Conservation (phyloP, 2,888 invertebrate genomes). For the Acrobasis repandana region DNA sequence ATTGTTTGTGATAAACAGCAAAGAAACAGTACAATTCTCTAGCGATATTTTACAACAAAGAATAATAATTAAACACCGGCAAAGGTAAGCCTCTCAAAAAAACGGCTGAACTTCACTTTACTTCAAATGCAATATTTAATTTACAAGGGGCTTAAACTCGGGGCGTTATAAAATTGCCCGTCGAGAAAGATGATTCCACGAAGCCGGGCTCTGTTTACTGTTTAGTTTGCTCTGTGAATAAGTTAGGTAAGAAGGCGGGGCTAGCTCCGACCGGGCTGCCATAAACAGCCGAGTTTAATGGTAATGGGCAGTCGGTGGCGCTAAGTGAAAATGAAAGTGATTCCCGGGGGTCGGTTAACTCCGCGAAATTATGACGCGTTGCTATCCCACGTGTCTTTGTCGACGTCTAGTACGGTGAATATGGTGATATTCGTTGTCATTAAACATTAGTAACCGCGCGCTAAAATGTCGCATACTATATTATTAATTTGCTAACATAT, state of each 20-base stretch:
- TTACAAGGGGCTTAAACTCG: slow-evolving; percentile 40
- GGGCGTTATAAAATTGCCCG: slow-evolving; percentile 51
- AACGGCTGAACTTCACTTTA: slow-evolving; percentile 5
- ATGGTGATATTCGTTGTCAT: not conserved
- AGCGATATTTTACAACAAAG: not conserved
- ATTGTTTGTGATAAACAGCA: too few relatives aligned
- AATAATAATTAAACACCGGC: not conserved
- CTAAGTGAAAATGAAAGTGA: slow-evolving; percentile 76
- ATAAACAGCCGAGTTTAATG: slow-evolving; percentile 72
- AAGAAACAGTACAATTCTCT: not conserved
- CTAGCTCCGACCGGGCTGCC: slow-evolving; percentile 48
- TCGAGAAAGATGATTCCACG: slow-evolving; percentile 45
- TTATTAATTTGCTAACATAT: too few relatives aligned
- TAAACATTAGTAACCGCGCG: too few relatives aligned
- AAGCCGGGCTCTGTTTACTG: slow-evolving; percentile 53
- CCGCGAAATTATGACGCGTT: slow-evolving; percentile 57
- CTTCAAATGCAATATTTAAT: slow-evolving; percentile 52
- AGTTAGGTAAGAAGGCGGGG: slow-evolving; percentile 56
- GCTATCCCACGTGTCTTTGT: slow-evolving; percentile 48
- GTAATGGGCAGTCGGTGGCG: slow-evolving; percentile 66
- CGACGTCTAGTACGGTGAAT: not conserved
- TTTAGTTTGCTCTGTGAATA: slow-evolving; percentile 65
- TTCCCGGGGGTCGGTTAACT: slow-evolving; percentile 63
- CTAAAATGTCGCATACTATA: too few relatives aligned
- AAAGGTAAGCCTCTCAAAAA: slow-evolving; percentile 7